Evolutionary conservation across 23 tunicate genomes (phyloP), one percentile per base, ranked within the genome.

Genomic region (Botrylloides violaceus): DNA sequence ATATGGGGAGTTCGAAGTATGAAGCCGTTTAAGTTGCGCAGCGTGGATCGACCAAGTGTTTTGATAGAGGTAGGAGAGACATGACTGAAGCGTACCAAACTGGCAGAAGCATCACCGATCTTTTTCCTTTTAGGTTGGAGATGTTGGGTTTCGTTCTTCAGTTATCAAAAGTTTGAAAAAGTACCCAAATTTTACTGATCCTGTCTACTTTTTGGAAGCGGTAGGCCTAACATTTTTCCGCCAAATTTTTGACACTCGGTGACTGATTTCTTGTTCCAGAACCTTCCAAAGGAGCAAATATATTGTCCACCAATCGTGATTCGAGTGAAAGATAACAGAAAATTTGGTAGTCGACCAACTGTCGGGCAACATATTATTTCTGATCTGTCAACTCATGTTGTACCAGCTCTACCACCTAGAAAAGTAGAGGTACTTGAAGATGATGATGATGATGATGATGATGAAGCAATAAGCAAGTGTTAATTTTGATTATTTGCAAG

Each of bases 1-100:
- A 71, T 88, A 0, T 88, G 96, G 96, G 96, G 96, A 48, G 96
- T 88, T 2, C 70, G 96, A 22, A 81, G 78, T 61, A 88, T 88
- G 96, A 66, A 82, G 66, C 36, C 77, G 20, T 88, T 77, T 38
- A 60, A 88, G 49, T 72, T 88, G 1, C 68, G 81, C 25, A 78
- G 83, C 18, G 96, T 88, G 9, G 87, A 88, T 58, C 56, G 76
- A 20, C 96, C 96, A 30, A 88, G 96, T 61, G 87, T 88, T 47
- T 56, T 88, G 4, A 66, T 88, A 2, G 84, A 88, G 82, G 96
- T 88, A 23, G 18, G 64, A 6, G 12, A 12, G 5, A 73, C n/a
- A n/a, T n/a, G n/a, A n/a, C n/a, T n/a, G n/a, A n/a, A 47, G 18
- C 18, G 18, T 47, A 47, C 18, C 55, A 12, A 47, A 12, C 12